These are phyloP conservation scores for Silurus meridionalis DNA, from an alignment of 2,113 vertebrate genomes.

Conservation along the genomic window DNA sequence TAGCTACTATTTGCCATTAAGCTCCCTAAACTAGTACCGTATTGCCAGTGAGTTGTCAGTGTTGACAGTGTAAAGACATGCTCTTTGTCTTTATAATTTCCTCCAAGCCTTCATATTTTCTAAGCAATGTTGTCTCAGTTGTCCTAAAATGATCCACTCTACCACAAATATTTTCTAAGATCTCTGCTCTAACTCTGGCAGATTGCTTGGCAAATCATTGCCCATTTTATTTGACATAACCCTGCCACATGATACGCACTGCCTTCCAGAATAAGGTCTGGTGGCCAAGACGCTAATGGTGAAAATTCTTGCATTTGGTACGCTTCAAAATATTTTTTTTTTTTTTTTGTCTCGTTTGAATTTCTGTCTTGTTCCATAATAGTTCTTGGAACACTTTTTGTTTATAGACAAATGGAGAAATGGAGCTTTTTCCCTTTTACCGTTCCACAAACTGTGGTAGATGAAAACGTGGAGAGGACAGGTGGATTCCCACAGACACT, in stretches of 20 bases:
- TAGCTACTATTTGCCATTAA: neutral
- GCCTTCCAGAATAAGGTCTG: neutral
- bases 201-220: conserved; percentile 7
- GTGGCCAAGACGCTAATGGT: too few relatives aligned
- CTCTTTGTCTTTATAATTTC: neutral
- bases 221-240: neutral
- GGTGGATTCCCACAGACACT: neutral
- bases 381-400: neutral
- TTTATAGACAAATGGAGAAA: neutral
- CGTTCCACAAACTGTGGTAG: neutral
- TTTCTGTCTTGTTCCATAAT: neutral
- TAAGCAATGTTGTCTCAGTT: neutral
- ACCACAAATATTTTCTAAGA: neutral
- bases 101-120: neutral
- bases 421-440: neutral
- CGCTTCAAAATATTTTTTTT: neutral
- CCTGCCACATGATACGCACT: neutral
- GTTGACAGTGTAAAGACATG: neutral
- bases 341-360: neutral
- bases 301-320: neutral
- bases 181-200: neutral
- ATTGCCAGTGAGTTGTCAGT: too few relatives aligned
- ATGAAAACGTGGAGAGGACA: neutral
- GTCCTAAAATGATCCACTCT: neutral
- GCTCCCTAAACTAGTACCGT: too few relatives aligned